phyloP scores from a whole-genome alignment of 2,797 vertebrate genomes.

The Propithecus deckenii region DNA sequence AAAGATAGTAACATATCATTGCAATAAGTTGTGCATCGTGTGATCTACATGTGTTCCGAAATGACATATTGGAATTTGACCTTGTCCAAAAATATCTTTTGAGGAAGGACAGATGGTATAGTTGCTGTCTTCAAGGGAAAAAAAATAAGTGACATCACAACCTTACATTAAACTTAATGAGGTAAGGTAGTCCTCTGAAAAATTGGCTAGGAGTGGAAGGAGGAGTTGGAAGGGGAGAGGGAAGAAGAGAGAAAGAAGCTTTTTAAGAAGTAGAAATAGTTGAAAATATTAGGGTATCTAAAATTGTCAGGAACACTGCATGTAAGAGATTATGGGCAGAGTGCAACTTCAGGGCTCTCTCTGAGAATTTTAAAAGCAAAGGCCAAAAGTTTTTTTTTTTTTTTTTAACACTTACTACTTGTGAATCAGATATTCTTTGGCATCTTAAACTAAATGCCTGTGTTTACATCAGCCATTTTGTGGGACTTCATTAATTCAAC shows the following conservation, averaged over 20 bases:
- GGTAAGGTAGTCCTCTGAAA: not conserved
- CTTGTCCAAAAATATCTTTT: slow-evolving; percentile 17
- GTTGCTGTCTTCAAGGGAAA: not conserved
- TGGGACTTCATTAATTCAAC: not conserved
- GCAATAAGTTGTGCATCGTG: not conserved
- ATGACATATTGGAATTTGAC: slow-evolving; percentile 41
- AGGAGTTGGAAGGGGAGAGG: not conserved
- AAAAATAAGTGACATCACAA: not conserved
- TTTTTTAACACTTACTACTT: not conserved
- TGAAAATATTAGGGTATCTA: not conserved
- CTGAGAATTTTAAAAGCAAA: slow-evolving; percentile 37
- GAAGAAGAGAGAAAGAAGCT: not conserved
- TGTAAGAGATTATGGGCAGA: slow-evolving; percentile 7
- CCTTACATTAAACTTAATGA: slow-evolving; percentile 14
- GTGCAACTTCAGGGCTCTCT: not conserved
- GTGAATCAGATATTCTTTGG: slow-evolving; percentile 26
- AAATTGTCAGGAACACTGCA: not conserved
- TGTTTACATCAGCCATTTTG: not conserved
- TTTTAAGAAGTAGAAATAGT: not conserved
- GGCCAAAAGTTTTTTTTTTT: not conserved
- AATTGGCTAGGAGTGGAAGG: not conserved
- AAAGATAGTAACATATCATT: not conserved
- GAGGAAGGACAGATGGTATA: not conserved
- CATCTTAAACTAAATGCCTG: not conserved
- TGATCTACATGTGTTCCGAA: slow-evolving; percentile 30